phyloP scores from a whole-genome alignment of 2,888 invertebrate species.

The Drosophila aldrichi region DNA sequence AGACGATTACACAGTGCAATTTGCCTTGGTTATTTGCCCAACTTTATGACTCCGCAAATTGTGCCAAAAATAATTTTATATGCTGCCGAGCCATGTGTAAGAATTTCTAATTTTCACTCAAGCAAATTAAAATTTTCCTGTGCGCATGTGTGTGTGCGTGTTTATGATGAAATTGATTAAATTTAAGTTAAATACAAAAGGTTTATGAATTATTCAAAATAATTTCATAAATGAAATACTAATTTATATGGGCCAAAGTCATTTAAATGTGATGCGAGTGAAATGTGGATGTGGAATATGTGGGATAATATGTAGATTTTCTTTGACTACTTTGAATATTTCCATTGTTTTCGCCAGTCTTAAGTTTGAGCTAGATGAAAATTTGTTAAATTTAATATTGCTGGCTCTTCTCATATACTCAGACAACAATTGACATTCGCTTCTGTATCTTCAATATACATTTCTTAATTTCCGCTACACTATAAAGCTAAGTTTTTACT shows the following conservation, averaged over 20 bases:
- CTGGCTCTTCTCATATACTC: no score
- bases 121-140: constrained; percentile 58
- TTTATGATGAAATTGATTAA: constrained; percentile 16
- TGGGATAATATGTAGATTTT: not conserved
- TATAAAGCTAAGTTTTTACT: no score
- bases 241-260: not conserved
- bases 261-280: not conserved
- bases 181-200: not conserved
- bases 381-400: no score
- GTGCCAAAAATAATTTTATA: constrained; percentile 55
- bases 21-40: constrained; percentile 58
- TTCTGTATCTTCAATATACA: no score
- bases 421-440: no score
- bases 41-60: constrained; percentile 68
- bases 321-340: not conserved
- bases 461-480: no score
- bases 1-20: constrained; percentile 49
- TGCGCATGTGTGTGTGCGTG: not conserved
- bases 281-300: not conserved
- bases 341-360: not conserved
- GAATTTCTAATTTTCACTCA: constrained; percentile 67
- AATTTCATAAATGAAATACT: not conserved
- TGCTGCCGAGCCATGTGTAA: constrained; percentile 66
- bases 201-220: not conserved
- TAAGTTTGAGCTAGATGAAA: no score